phyloP scores from a whole-genome alignment of 2,797 vertebrate species.

The Danio aesculapii region DNA sequence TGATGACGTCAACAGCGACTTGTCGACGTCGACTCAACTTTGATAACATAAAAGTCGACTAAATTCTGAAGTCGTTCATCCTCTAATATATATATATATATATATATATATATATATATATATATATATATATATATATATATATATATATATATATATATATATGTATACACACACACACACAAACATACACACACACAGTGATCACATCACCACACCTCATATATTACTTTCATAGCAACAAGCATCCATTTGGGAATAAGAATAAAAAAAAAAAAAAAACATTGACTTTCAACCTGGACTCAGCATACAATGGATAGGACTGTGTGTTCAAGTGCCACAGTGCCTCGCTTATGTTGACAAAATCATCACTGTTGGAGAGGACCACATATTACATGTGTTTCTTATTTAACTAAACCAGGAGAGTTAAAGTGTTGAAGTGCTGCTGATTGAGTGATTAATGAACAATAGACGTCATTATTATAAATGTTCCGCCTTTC shows the following conservation, averaged over 20 bases:
- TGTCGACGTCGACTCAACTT: no score
- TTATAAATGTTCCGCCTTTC: constrained; percentile 52
- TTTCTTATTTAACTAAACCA: constrained; percentile 65
- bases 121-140: no score
- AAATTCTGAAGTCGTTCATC: no score
- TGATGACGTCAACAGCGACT: no score
- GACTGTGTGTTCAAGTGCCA: constrained; percentile 8
- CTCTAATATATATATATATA: no score
- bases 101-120: no score
- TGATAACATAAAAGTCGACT: no score
- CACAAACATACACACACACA: no score
- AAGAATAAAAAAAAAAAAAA: not conserved
- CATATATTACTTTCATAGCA: not conserved
- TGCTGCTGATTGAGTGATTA: constrained; percentile 63
- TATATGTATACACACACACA: no score
- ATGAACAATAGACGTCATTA: constrained; percentile 70
- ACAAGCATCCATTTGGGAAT: not conserved
- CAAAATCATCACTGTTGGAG: constrained; percentile 70
- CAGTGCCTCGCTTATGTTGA: constrained; percentile 30
- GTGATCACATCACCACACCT: no score
- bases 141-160: no score
- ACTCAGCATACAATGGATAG: not conserved
- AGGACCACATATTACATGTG: constrained; percentile 64
- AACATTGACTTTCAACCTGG: not conserved
- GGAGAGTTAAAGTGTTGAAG: constrained; percentile 54